Percentiles rank a stretch among this genome's conserved stretches.
These are phyloP conservation scores for Falcaria lacertinaria DNA, from an alignment of 2,888 invertebrate species.

Conservation along the genomic window DNA sequence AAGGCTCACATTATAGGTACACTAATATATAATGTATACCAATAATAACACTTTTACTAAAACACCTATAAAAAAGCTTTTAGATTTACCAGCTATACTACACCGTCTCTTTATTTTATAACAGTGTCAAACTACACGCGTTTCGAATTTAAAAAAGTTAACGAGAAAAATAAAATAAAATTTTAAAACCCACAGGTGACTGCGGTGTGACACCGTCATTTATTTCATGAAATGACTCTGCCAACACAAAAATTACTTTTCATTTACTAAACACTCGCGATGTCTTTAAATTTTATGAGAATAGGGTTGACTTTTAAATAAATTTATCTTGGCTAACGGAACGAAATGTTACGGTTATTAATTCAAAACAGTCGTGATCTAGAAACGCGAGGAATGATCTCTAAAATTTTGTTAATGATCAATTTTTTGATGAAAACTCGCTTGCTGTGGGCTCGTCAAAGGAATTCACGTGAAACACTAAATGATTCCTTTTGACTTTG, in stretches of 20 bases:
- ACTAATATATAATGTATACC: too few relatives aligned
- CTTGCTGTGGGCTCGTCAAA: constrained; percentile 24
- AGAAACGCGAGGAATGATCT: constrained; percentile 40
- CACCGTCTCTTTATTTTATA: constrained; percentile 17
- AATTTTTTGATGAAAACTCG: constrained; percentile 16
- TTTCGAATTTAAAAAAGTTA: constrained; percentile 38
- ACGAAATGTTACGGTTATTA: constrained; percentile 13
- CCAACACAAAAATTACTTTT: constrained; percentile 1
- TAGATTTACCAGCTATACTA: constrained; percentile 12
- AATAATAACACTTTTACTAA: constrained; percentile 11
- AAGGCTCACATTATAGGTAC: constrained; percentile 4
- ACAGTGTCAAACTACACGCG: constrained; percentile 36
- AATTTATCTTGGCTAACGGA: background rate
- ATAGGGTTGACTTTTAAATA: background rate
- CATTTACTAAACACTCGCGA: background rate
- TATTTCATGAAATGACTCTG: constrained; percentile 32
- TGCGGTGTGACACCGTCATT: constrained; percentile 43
- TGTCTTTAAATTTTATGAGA: background rate
- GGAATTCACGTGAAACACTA: constrained; percentile 24
- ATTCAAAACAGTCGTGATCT: constrained; percentile 24
- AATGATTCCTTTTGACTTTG: constrained; percentile 29
- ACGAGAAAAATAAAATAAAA: constrained; percentile 49
- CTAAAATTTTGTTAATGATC: constrained; percentile 43
- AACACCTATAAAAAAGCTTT: constrained; percentile 21
- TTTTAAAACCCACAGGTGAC: constrained; percentile 60